Conservation (phyloP, 2,888 invertebrate species). For the Hedya salicella region DNA sequence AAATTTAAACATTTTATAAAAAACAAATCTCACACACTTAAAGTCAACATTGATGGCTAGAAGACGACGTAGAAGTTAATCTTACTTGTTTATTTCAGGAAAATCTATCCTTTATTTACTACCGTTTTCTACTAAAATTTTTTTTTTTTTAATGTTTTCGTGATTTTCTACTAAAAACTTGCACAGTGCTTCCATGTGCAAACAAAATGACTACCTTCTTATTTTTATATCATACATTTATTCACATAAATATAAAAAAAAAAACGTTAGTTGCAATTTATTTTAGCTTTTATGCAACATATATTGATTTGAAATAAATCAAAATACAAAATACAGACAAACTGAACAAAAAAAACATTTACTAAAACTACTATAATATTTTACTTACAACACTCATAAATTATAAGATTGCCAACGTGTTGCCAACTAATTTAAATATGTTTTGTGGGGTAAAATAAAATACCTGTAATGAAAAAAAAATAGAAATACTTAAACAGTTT, state of each 20-base stretch:
- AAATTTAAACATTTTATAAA: constrained; percentile 22
- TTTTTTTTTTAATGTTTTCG: too few species aligned
- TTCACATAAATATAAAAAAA: too few species aligned
- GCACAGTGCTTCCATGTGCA: constrained; percentile 12
- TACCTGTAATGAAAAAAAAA: not conserved
- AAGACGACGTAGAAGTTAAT: constrained; percentile 2
- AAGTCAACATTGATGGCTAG: not conserved
- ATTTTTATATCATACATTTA: not conserved
- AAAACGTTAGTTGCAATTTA: too few species aligned
- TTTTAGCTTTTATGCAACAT: too few species aligned
- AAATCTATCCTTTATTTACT: constrained; percentile 42
- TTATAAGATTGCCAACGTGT: too few species aligned
- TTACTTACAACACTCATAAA: constrained; percentile 13
- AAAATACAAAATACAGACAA: too few species aligned
- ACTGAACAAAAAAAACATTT: not conserved
- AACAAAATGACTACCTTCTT: not conserved
- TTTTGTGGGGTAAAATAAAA: not conserved
- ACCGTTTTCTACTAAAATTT: constrained; percentile 43
- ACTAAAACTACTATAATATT: constrained; percentile 17
- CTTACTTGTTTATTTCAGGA: constrained; percentile 43
- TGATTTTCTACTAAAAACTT: constrained; percentile 42
- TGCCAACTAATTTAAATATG: not conserved
- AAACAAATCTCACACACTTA: not conserved
- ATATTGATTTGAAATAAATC: too few species aligned
- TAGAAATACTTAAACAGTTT: too few species aligned